Evolutionary conservation across 2,113 vertebrate genomes (phyloP).

Genomic region (Silurus asotus): DNA sequence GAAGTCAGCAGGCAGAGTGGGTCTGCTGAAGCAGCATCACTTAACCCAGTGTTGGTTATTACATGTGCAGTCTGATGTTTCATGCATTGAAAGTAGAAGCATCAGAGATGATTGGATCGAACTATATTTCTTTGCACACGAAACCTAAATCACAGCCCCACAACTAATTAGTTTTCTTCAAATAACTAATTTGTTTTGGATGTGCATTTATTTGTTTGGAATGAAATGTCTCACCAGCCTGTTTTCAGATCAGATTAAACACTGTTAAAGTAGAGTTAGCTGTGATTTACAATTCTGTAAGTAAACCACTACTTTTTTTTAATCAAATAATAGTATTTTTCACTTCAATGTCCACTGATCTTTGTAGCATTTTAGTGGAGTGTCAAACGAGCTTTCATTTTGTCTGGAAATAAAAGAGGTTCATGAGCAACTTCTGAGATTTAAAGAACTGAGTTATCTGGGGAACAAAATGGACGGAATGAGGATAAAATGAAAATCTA

Average conservation of each 20-base stretch:
- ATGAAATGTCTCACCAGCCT: background rate
- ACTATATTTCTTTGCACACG: background rate
- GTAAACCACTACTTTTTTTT: background rate
- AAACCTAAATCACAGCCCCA: background rate
- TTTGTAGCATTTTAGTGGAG: background rate
- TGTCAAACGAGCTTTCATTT: background rate
- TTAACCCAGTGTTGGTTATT: slow-evolving; percentile 8
- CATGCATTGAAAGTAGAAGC: background rate
- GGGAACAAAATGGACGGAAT: slow-evolving; percentile 27
- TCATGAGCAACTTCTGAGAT: background rate
- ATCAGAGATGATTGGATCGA: background rate
- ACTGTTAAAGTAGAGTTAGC: background rate
- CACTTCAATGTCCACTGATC: background rate
- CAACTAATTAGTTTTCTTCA: background rate
- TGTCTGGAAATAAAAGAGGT: slow-evolving; percentile 13
- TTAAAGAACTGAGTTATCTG: background rate
- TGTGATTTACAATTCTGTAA: background rate
- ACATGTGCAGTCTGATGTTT: slow-evolving; percentile 11
- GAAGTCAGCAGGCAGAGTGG: background rate
- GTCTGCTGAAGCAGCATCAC: background rate
- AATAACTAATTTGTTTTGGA: background rate
- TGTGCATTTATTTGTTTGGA: background rate
- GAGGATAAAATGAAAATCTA: background rate
- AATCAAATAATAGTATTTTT: background rate
- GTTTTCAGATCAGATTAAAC: background rate